Conservation (phyloP, 2,797 vertebrate genomes). For the Myotis daubentonii region DNA sequence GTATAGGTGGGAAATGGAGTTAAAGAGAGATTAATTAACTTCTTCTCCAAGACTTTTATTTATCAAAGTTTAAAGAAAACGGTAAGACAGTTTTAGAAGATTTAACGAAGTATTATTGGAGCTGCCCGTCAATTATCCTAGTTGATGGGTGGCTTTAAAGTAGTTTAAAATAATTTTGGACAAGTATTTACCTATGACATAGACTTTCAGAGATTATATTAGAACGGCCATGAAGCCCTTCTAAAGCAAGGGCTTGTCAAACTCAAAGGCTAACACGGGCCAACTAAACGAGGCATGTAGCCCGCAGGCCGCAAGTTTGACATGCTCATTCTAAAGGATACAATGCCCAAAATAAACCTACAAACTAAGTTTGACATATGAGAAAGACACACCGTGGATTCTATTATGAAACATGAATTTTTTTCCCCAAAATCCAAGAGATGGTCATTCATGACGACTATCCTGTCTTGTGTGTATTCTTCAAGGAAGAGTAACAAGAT, state of each 20-base stretch:
- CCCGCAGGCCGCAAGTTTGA: too few species aligned
- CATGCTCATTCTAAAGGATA: neutral
- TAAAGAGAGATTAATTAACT: neutral
- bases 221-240: neutral
- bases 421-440: neutral
- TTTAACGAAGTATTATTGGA: neutral
- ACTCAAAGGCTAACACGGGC: too few species aligned
- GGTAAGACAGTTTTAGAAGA: neutral
- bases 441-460: neutral
- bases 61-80: slow-evolving; percentile 2
- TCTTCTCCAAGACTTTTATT: neutral
- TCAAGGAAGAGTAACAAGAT: neutral
- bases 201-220: neutral
- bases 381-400: neutral
- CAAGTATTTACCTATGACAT: neutral
- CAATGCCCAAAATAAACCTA: neutral
- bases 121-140: neutral
- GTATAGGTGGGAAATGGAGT: neutral
- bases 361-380: neutral
- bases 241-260: neutral
- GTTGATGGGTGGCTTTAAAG: slow-evolving; percentile 12
- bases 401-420: slow-evolving; percentile 1
- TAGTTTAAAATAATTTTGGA: neutral
- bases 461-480: neutral
- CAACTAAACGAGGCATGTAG: too few species aligned